Evolutionary conservation across 2,888 invertebrate genomes (phyloP).

Genomic region (Diarsia dahlii): DNA sequence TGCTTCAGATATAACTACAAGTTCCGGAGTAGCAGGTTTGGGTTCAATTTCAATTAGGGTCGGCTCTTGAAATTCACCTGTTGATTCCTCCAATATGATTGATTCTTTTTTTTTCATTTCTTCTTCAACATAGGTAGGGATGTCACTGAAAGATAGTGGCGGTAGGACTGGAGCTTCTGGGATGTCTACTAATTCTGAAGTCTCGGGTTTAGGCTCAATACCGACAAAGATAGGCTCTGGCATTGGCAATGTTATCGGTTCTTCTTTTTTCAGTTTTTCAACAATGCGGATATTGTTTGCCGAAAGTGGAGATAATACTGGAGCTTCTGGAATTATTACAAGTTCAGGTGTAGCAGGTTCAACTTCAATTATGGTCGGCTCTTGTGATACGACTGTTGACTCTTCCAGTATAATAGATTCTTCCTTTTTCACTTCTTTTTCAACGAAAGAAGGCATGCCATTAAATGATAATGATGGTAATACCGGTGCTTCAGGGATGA

Average conservation of each 20-base stretch:
- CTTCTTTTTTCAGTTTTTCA: not conserved
- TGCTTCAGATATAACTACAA: not conserved
- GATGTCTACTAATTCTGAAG: not conserved
- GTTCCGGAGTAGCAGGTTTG: not conserved
- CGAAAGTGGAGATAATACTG: not conserved
- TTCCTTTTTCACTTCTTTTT: conserved; percentile 3
- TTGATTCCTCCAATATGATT: not conserved
- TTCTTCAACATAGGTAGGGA: not conserved
- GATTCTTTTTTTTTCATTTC: conserved; percentile 5
- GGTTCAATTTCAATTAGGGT: not conserved
- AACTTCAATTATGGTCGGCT: not conserved
- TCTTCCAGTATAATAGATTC: not conserved
- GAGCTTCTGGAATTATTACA: conserved; percentile 15
- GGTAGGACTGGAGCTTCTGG: conserved; percentile 28
- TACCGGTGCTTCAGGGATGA: conserved; percentile 32
- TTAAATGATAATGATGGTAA: conserved; percentile 18
- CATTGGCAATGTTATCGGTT: not conserved
- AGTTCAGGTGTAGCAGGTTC: not conserved
- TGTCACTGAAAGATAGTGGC: not conserved
- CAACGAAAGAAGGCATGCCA: not conserved
- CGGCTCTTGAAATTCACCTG: not conserved
- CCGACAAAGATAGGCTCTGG: not conserved
- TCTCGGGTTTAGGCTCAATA: not conserved
- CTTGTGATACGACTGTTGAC: not conserved
- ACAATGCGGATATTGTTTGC: not conserved